These are phyloP conservation scores for Gavia stellata DNA, from an alignment of 2,113 vertebrate genomes.

Conservation along the genomic window DNA sequence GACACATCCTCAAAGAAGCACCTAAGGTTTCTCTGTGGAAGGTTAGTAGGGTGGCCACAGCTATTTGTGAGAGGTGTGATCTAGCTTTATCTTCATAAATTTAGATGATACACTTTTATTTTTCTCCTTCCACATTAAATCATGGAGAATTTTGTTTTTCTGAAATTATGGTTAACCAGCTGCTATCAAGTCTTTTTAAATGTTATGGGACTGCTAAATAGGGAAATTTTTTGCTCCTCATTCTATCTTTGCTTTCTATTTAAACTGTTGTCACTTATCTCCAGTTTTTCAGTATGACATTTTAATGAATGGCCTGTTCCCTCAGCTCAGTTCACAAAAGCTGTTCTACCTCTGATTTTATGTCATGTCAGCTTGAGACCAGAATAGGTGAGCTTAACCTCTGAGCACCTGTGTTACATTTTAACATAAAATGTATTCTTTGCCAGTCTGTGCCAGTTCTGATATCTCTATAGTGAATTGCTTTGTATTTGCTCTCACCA, in stretches of 20 bases:
- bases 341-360: conserved; percentile 7
- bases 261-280: background rate
- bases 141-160: background rate
- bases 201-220: background rate
- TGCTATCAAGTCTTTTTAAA: background rate
- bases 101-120: background rate
- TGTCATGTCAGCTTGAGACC: background rate
- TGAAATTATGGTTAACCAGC: background rate
- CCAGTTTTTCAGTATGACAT: background rate
- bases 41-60: background rate
- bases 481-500: background rate
- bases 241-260: background rate
- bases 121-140: background rate
- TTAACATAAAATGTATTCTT: background rate
- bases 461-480: background rate
- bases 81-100: background rate
- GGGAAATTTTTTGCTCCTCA: background rate
- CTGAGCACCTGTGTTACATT: background rate
- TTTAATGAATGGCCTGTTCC: conserved; percentile 29
- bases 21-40: background rate
- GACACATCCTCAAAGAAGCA: background rate
- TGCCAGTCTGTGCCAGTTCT: background rate
- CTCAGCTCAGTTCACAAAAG: background rate
- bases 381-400: conserved; percentile 17
- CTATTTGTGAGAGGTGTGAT: background rate